Percentiles rank a stretch among this genome's conserved stretches.
Evolutionary conservation across 2,888 invertebrate species (phyloP).

Genomic region (Siphlonurus alternatus): DNA sequence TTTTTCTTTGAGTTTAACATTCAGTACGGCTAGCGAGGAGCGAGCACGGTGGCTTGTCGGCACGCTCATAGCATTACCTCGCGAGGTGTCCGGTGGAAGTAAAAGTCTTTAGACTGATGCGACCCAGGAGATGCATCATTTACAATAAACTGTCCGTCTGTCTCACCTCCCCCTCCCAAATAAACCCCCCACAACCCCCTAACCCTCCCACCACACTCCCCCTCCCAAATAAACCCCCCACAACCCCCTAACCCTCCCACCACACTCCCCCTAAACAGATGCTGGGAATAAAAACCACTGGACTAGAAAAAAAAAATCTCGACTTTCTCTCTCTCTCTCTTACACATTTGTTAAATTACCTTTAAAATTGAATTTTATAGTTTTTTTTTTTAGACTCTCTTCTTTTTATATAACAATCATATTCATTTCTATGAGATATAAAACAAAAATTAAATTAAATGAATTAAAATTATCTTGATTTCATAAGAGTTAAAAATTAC

Average conservation of each 20-base stretch:
- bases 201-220: not conserved
- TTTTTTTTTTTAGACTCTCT: too few relatives aligned
- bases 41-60: not conserved
- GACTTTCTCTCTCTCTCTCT: not conserved
- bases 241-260: not conserved
- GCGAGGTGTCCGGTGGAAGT: not conserved
- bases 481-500: too few relatives aligned
- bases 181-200: not conserved
- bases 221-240: too few relatives aligned
- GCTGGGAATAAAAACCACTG: not conserved
- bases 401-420: not conserved
- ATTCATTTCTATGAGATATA: not conserved
- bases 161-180: not conserved
- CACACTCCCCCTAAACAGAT: not conserved
- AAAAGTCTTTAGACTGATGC: constrained; percentile 2
- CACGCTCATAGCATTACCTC: too few relatives aligned
- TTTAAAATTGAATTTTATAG: not conserved
- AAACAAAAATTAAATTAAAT: not conserved
- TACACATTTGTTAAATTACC: not conserved
- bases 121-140: constrained; percentile 1
- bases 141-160: constrained; percentile 1
- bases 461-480: too few relatives aligned
- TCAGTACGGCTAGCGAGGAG: not conserved
- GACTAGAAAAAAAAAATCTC: not conserved
- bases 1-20: not conserved